A percentile compares a stretch with the other conserved stretches of the same genome.
Evolutionary conservation across 2,797 vertebrate genomes (phyloP).

Genomic region (Okamejei kenojei): DNA sequence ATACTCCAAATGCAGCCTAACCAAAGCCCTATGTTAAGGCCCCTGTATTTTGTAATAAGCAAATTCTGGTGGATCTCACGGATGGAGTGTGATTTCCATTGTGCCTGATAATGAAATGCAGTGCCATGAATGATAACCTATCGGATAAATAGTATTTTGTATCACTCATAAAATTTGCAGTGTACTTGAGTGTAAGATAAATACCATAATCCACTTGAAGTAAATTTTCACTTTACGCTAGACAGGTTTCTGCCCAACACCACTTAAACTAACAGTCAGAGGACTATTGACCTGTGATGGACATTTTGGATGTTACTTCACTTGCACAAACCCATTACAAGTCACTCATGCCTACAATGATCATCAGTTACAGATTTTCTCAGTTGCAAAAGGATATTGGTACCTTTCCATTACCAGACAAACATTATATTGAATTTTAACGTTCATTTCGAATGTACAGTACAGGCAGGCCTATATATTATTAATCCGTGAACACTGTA

Average conservation of each 20-base stretch:
- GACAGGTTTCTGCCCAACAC: not conserved
- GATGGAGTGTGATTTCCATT: not conserved
- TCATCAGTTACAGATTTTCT: not conserved
- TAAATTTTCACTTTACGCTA: not conserved
- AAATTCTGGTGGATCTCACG: not conserved
- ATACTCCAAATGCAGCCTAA: no score
- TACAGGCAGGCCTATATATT: not conserved
- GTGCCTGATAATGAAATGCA: not conserved
- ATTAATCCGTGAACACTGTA: not conserved
- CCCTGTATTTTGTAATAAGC: not conserved
- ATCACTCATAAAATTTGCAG: not conserved
- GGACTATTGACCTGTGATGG: conserved; percentile 7
- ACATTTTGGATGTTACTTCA: conserved; percentile 25
- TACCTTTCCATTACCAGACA: not conserved
- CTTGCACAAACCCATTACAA: conserved; percentile 10
- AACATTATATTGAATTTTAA: not conserved
- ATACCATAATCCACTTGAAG: conserved; percentile 15
- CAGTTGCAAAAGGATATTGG: not conserved
- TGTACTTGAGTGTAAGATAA: conserved; percentile 4
- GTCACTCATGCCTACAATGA: conserved; percentile 1
- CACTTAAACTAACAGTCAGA: conserved; percentile 16
- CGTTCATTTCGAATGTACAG: not conserved
- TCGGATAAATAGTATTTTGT: not conserved
- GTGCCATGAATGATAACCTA: not conserved
- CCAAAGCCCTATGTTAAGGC: no score